Percentiles rank a stretch among this genome's conserved stretches.
Conservation (phyloP, 2,888 invertebrate species). For the Antheraea assamensis region DNA sequence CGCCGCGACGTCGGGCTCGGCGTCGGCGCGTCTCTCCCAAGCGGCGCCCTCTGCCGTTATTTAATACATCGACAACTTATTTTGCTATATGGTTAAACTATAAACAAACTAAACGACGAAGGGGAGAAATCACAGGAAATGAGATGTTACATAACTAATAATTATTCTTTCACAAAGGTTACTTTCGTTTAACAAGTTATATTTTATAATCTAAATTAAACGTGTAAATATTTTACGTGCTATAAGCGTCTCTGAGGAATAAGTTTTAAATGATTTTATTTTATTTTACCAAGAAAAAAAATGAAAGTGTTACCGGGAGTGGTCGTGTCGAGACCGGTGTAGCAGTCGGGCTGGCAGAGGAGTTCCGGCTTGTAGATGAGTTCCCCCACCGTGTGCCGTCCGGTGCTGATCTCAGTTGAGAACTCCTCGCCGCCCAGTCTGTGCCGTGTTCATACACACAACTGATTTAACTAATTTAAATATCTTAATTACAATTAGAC, state of each 20-base stretch:
- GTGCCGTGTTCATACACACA: conserved; percentile 35
- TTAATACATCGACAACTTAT: background rate
- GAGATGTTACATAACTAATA: no score
- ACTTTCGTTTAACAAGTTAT: no score
- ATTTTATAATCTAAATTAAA: no score
- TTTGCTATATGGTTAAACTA: background rate
- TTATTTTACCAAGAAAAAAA: background rate
- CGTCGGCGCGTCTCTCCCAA: conserved; percentile 42
- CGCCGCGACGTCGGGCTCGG: conserved; percentile 28
- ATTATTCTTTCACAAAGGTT: no score
- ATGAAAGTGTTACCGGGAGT: conserved; percentile 79
- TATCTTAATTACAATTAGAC: no score
- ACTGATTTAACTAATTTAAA: background rate
- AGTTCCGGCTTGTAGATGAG: conserved; percentile 88
- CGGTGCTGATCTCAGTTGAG: conserved; percentile 42
- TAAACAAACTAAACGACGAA: no score
- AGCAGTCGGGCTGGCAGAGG: conserved; percentile 88
- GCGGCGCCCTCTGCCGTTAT: conserved; percentile 43
- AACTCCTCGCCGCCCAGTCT: conserved; percentile 27
- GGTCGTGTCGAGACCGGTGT: conserved; percentile 87
- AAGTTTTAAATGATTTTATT: background rate
- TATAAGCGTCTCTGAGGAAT: background rate
- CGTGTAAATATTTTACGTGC: no score
- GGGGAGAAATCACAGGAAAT: no score
- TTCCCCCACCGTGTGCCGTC: conserved; percentile 78